Evolutionary conservation across 2,113 vertebrate species (phyloP).

Genomic region (Bubo scandiacus): DNA sequence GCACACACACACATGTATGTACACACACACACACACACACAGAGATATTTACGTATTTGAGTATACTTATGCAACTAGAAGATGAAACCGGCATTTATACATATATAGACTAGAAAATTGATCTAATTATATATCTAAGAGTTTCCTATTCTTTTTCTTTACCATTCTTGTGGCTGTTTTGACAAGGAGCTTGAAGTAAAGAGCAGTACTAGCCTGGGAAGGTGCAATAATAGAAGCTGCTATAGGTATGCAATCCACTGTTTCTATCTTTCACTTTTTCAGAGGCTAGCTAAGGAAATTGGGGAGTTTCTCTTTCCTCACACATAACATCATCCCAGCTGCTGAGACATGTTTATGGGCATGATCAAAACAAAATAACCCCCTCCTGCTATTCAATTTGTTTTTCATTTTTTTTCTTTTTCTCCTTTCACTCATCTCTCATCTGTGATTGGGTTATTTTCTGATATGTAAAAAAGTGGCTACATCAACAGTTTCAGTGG

Average conservation of each 20-base stretch:
- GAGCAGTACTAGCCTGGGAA: background rate
- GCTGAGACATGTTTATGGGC: slow-evolving; percentile 7
- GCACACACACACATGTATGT: background rate
- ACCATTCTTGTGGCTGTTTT: slow-evolving; percentile 3
- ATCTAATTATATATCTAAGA: background rate
- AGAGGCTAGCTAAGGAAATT: background rate
- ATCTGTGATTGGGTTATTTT: background rate
- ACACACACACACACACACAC: fast-evolving
- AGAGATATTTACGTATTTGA: background rate
- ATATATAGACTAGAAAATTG: background rate
- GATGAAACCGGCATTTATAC: background rate
- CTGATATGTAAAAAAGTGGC: slow-evolving; percentile 18
- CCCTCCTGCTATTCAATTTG: background rate
- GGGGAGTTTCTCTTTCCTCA: background rate
- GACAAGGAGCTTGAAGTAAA: background rate
- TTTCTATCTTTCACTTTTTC: background rate
- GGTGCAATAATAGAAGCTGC: background rate
- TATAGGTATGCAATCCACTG: background rate
- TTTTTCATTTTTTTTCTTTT: background rate
- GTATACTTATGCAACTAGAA: background rate
- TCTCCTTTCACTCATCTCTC: background rate
- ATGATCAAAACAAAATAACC: background rate
- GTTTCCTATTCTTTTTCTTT: background rate
- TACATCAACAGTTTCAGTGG: slow-evolving; percentile 20
- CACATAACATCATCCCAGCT: background rate